Evolutionary conservation across 2,888 invertebrate species (phyloP).

Genomic region (Plebejus melissa): DNA sequence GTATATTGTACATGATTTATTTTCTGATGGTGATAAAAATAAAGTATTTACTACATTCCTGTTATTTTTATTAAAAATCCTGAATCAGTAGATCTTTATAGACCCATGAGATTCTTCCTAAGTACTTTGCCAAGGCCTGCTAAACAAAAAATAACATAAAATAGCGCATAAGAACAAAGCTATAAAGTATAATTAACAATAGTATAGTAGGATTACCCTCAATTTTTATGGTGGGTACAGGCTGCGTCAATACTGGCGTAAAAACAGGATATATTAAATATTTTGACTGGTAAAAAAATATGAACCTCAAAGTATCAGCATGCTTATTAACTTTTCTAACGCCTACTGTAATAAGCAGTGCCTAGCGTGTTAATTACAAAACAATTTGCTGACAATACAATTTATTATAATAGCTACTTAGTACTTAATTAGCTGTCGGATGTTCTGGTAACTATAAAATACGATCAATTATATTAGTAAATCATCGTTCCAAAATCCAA

Average conservation of each 20-base stretch:
- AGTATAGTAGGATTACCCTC: too few relatives aligned
- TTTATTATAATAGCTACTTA: too few relatives aligned
- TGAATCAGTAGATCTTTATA: background rate
- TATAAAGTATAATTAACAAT: too few relatives aligned
- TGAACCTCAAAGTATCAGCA: background rate
- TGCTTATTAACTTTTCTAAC: background rate
- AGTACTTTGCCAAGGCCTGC: background rate
- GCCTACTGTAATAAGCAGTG: background rate
- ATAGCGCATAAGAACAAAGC: too few relatives aligned
- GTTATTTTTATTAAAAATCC: constrained; percentile 31
- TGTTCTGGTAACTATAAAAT: background rate
- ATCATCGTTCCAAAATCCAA: too few relatives aligned
- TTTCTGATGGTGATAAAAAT: constrained; percentile 62
- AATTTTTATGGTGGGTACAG: too few relatives aligned
- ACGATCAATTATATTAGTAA: background rate
- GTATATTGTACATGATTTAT: constrained; percentile 56
- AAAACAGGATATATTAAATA: too few relatives aligned
- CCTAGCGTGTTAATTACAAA: background rate
- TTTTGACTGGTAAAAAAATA: background rate
- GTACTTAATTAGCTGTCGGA: background rate
- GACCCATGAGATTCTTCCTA: background rate
- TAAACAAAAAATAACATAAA: background rate
- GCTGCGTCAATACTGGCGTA: too few relatives aligned
- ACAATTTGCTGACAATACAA: background rate
- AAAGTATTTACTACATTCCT: constrained; percentile 50